Evolutionary conservation across 2,888 invertebrate species (phyloP), one percentile per base, ranked within the genome.

Genomic region (Myopa testacea): DNA sequence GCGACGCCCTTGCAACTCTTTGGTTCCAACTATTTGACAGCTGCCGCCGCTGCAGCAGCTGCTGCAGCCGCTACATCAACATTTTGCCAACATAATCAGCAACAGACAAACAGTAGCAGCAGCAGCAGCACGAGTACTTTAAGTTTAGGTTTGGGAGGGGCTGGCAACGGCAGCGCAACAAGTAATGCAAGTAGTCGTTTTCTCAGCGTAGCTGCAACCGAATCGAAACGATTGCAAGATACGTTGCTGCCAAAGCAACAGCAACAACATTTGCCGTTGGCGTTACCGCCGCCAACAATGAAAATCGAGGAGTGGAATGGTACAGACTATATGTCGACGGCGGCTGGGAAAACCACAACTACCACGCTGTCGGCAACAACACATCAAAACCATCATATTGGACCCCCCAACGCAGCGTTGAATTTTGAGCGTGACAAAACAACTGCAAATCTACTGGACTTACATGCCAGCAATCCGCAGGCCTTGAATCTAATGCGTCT

Each of bases 291-390:
- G 12, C 71, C 83, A 12, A 89, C 94, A 67, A 93, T 94, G 77
- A 95, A 95, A 89, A 92, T 94, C 75, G 95, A 95, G 87, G 93
- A 94, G 1, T 94, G 93, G 85, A 89, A 89, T 78, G 81, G 81
- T 14, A 71, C 81, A 16, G 83, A 82, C 34, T 82, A 78, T 80
- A 82, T 83, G 81, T 73, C 81, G 19, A 80, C 81, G 1, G 81
- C 80, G 6, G 79, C 81, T 88, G 90, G 74, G 1, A 82, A 79
- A 6, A 80, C 79, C 34, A 81, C 81, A n/a, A 77, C 79, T 4
- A 79, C 79, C 16, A 72, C 78, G 38, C 26, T 78, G 62, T 78
- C 77, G 12, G 45, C 77, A 6, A 68, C 80, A 60, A 60, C 69
- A 16, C 76, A 76, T 16, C 76, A 76, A 40, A 69, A 50, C 34